A percentile compares a stretch with the other conserved stretches of the same genome.
phyloP scores from a whole-genome alignment of 1,140 invertebrate genomes.

The Trichogramma pretiosum region DNA sequence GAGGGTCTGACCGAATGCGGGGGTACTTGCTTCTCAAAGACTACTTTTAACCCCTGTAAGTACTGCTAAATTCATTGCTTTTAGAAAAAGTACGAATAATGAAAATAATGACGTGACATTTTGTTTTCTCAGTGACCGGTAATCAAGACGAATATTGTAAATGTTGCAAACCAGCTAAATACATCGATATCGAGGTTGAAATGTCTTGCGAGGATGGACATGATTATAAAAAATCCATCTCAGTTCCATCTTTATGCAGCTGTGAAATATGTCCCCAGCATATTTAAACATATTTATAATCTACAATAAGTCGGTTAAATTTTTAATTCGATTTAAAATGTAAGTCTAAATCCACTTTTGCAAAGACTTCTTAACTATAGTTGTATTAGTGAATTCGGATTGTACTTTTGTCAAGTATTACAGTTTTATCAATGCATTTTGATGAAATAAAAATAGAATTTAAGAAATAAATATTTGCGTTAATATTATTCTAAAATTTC shows the following conservation, averaged over 20 bases:
- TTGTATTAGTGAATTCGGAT: too few relatives aligned
- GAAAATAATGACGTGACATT: slow-evolving; percentile 2
- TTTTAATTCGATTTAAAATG: too few relatives aligned
- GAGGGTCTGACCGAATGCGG: slow-evolving; percentile 55
- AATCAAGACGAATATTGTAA: slow-evolving; percentile 47
- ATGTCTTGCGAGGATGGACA: slow-evolving; percentile 50
- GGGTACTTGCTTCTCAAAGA: slow-evolving; percentile 57
- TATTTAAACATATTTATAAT: too few relatives aligned
- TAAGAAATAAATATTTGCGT: too few relatives aligned
- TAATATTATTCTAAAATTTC: too few relatives aligned
- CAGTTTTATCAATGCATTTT: too few relatives aligned
- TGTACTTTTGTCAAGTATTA: too few relatives aligned
- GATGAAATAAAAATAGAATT: too few relatives aligned
- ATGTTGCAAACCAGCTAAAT: slow-evolving; percentile 51
- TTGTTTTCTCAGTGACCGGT: slow-evolving; percentile 41
- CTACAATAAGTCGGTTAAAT: too few relatives aligned
- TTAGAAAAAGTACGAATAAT: not conserved
- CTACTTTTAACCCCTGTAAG: slow-evolving; percentile 54
- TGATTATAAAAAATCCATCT: slow-evolving; percentile 41
- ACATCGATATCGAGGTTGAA: slow-evolving; percentile 37
- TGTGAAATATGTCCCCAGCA: too few relatives aligned
- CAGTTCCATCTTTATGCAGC: slow-evolving; percentile 45
- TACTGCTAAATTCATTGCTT: not conserved
- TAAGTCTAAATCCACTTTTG: too few relatives aligned
- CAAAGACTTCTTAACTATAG: too few relatives aligned